These are phyloP conservation scores for Procavia capensis DNA, from an alignment of 2,113 vertebrate genomes.

Conservation along the genomic window DNA sequence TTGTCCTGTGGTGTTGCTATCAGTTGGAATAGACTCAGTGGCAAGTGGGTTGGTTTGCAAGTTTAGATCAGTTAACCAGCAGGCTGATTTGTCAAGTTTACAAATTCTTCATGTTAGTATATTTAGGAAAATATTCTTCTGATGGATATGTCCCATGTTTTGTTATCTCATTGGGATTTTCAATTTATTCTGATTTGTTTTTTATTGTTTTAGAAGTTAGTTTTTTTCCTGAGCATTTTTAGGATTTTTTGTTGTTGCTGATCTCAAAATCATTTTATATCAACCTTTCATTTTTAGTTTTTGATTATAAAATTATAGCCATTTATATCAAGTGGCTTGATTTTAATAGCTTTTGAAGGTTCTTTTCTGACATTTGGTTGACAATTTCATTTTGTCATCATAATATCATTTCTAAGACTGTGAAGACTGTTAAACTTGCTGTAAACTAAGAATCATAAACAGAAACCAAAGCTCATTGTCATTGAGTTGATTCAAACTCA, in stretches of 20 bases:
- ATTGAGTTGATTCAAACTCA: no score
- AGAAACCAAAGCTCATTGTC: no score
- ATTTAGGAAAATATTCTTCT: slow-evolving; percentile 49
- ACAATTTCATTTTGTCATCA: not conserved
- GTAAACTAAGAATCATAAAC: not conserved
- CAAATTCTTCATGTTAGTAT: not conserved
- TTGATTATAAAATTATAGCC: slow-evolving; percentile 18
- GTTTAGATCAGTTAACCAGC: not conserved
- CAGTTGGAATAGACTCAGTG: no score
- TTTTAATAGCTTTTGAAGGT: slow-evolving; percentile 40
- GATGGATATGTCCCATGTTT: slow-evolving; percentile 5
- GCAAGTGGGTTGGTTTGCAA: no score
- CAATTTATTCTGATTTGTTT: slow-evolving; percentile 27
- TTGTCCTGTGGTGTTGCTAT: no score
- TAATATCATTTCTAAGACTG: slow-evolving; percentile 4
- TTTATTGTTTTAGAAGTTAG: not conserved
- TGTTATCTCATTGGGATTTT: slow-evolving; percentile 34
- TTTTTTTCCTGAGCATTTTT: not conserved
- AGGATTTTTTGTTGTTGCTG: not conserved
- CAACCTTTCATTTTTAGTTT: slow-evolving; percentile 20
- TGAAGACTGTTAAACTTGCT: not conserved
- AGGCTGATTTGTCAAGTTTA: not conserved
- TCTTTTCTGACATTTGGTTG: slow-evolving; percentile 38
- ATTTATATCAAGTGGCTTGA: not conserved
- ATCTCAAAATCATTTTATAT: not conserved